Conservation (phyloP, 2,113 vertebrate species). For the Tringa solitaria region DNA sequence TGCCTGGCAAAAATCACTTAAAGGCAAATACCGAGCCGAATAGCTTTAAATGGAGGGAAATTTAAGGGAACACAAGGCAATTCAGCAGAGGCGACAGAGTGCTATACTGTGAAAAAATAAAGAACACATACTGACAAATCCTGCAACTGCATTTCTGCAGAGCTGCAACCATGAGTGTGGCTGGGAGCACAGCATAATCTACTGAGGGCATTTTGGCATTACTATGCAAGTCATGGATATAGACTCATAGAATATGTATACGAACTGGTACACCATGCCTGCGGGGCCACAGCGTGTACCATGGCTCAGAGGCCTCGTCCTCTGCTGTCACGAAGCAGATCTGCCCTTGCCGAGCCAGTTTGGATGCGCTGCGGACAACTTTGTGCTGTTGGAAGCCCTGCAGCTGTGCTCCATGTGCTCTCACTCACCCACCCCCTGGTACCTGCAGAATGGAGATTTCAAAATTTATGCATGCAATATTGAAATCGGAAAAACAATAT, state of each 20-base stretch:
- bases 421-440: not conserved
- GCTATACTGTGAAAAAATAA: not conserved
- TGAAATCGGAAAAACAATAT: not conserved
- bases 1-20: not conserved
- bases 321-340: not conserved
- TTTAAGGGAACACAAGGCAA: not conserved
- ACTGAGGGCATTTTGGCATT: not conserved
- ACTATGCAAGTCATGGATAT: not conserved
- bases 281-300: rapidly evolving
- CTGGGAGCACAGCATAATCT: not conserved
- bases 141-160: not conserved
- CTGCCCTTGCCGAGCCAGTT: not conserved
- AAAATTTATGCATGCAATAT: not conserved
- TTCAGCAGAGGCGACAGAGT: not conserved
- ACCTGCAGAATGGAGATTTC: not conserved
- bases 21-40: not conserved
- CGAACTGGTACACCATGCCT: not conserved
- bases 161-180: not conserved
- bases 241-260: not conserved
- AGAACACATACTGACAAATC: not conserved
- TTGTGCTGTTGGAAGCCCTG: not conserved
- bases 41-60: not conserved
- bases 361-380: rapidly evolving
- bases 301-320: not conserved
- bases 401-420: not conserved